These are phyloP conservation scores for Adelognathus sp. DNA, from an alignment of 2,888 invertebrate species.

Conservation along the genomic window DNA sequence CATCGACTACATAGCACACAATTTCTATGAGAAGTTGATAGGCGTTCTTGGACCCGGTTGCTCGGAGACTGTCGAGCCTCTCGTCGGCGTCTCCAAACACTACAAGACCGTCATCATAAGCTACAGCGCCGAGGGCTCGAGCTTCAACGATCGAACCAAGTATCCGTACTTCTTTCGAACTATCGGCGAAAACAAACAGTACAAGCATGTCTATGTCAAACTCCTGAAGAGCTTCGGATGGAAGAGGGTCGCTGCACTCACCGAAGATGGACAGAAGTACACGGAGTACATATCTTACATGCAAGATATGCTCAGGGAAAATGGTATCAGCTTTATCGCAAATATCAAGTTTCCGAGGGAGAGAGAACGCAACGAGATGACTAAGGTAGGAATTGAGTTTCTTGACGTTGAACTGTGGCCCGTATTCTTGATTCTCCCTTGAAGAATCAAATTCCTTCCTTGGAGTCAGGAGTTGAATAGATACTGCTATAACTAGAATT, in stretches of 20 bases:
- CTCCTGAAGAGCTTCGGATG: slow-evolving; percentile 85
- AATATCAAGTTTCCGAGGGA: slow-evolving; percentile 88
- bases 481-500: neutral
- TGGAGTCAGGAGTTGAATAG: neutral
- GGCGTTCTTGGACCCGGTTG: slow-evolving; percentile 91
- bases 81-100: slow-evolving; percentile 89
- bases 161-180: slow-evolving; percentile 92
- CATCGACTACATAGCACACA: slow-evolving; percentile 86
- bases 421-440: neutral
- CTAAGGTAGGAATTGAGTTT: slow-evolving; percentile 81
- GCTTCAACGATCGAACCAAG: slow-evolving; percentile 86
- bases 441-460: neutral
- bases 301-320: slow-evolving; percentile 85
- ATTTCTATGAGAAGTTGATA: slow-evolving; percentile 83
- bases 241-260: slow-evolving; percentile 88
- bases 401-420: neutral
- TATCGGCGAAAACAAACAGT: slow-evolving; percentile 89
- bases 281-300: slow-evolving; percentile 89
- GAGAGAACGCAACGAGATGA: slow-evolving; percentile 83
- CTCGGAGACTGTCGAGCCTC: slow-evolving; percentile 90
- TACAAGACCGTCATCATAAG: slow-evolving; percentile 88
- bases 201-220: slow-evolving; percentile 86
- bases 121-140: slow-evolving; percentile 90
- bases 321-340: slow-evolving; percentile 85
- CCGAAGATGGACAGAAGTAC: slow-evolving; percentile 91